A percentile compares a stretch with the other conserved stretches of the same genome.
Evolutionary conservation across 2,113 vertebrate genomes (phyloP).

Genomic region (Sitta europaea): DNA sequence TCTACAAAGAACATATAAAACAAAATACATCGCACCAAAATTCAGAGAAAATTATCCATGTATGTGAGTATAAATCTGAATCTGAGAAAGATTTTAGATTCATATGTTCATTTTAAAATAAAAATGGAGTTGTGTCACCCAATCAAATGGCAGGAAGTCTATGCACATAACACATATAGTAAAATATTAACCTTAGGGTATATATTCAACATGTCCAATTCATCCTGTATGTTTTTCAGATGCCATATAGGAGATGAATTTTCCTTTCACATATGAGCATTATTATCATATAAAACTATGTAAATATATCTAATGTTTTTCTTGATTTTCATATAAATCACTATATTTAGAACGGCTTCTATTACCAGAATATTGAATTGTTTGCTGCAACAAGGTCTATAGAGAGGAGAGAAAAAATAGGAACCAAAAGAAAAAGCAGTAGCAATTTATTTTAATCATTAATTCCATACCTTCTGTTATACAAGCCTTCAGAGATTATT

Average conservation of each 20-base stretch:
- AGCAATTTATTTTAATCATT: neutral
- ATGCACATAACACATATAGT: neutral
- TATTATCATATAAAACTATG: neutral
- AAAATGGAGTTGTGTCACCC: neutral
- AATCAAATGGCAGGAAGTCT: neutral
- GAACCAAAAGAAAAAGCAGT: neutral
- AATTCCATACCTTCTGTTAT: neutral
- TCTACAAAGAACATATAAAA: neutral
- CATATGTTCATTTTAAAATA: neutral
- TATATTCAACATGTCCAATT: neutral
- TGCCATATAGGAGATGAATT: neutral
- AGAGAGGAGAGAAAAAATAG: neutral
- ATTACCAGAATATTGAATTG: neutral
- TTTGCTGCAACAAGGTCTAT: neutral
- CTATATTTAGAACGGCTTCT: neutral
- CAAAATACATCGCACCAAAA: neutral
- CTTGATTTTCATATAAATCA: neutral
- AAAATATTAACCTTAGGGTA: neutral
- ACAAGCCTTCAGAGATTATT: neutral
- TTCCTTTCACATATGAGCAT: neutral
- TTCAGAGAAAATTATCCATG: neutral
- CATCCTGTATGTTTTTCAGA: neutral
- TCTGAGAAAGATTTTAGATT: no score
- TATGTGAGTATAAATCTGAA: no score
- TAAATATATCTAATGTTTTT: neutral